Conservation (phyloP, 2,797 vertebrate species). For the Propithecus perrieri region DNA sequence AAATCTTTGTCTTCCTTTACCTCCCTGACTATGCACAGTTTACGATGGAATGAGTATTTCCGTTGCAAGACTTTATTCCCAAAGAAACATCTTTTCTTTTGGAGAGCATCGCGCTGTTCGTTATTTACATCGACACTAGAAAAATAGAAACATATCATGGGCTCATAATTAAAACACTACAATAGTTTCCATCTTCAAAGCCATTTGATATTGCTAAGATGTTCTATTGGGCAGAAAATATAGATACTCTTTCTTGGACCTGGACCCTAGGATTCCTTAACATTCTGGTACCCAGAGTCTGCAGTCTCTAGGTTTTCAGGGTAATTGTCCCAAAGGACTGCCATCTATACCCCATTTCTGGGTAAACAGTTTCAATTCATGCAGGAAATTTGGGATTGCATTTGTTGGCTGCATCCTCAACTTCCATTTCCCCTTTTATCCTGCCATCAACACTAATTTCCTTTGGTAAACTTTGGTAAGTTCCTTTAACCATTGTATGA, state of each 20-base stretch:
- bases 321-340: neutral
- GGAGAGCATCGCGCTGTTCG: neutral
- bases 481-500: neutral
- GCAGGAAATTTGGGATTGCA: neutral
- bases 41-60: neutral
- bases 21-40: neutral
- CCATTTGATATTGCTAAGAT: neutral
- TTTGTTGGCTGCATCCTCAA: neutral
- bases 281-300: neutral
- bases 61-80: neutral
- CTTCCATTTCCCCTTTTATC: neutral
- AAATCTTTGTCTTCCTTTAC: neutral
- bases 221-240: neutral
- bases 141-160: neutral
- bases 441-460: neutral
- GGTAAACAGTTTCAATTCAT: neutral
- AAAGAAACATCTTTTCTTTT: neutral
- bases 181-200: neutral
- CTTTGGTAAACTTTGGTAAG: neutral
- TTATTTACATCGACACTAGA: neutral
- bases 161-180: neutral
- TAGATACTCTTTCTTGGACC: fast-evolving
- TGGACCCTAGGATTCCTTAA: neutral
- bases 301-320: neutral
- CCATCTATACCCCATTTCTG: neutral